A percentile compares a stretch with the other conserved stretches of the same genome.
Evolutionary conservation across 2,888 invertebrate genomes (phyloP).

Genomic region (Drosophila meridionalis): DNA sequence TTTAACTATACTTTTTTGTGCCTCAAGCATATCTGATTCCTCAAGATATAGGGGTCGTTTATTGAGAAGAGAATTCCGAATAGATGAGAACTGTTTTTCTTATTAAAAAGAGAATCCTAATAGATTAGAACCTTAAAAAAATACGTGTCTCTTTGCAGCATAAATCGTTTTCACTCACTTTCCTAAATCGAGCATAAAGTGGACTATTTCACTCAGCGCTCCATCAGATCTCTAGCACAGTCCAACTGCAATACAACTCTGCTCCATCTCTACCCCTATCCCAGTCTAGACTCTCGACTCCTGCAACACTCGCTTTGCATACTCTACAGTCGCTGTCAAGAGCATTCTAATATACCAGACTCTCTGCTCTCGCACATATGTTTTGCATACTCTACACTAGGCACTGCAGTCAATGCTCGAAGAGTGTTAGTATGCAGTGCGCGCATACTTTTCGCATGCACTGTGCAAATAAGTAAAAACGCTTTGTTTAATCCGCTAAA

Average conservation of each 20-base stretch:
- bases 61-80: no score
- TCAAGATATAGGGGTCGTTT: no score
- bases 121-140: no score
- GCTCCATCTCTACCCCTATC: not conserved
- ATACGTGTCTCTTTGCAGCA: no score
- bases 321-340: not conserved
- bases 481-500: conserved; percentile 73
- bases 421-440: conserved; percentile 31
- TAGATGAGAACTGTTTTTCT: no score
- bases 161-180: no score
- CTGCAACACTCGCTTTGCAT: not conserved
- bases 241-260: not conserved
- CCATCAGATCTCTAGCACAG: not conserved
- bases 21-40: no score
- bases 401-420: not conserved
- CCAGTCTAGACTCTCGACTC: not conserved
- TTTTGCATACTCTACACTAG: not conserved
- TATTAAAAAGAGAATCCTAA: no score
- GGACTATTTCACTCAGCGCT: not conserved
- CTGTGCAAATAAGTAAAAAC: conserved; percentile 56
- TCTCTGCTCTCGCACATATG: not conserved
- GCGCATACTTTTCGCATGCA: conserved; percentile 39
- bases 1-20: no score
- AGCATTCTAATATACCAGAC: not conserved
- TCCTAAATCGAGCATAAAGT: not conserved